Percentiles rank a stretch among this genome's conserved stretches.
These are phyloP conservation scores for Diuraphis noxia DNA, from an alignment of 1,140 invertebrate genomes.

Conservation along the genomic window DNA sequence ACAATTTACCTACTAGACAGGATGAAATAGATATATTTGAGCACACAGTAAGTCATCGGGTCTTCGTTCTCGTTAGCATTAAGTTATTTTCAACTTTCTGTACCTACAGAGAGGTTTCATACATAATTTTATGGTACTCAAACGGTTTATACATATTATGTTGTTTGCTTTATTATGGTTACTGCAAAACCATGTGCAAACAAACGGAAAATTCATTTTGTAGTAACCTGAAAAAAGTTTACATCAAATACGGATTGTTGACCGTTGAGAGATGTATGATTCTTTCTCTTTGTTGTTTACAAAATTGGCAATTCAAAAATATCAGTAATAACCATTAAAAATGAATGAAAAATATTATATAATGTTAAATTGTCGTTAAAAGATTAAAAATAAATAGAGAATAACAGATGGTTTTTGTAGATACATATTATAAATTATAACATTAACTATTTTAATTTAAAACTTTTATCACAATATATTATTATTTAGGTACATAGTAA, in stretches of 20 bases:
- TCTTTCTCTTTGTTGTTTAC: background rate
- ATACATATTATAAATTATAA: background rate
- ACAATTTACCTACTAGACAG: background rate
- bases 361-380: background rate
- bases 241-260: conserved; percentile 17
- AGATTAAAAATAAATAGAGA: background rate
- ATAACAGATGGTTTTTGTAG: background rate
- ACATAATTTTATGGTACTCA: background rate
- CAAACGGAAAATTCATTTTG: conserved; percentile 24
- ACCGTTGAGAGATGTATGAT: background rate
- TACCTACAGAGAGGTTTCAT: background rate
- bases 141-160: conserved; percentile 11
- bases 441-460: background rate
- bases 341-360: background rate
- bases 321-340: background rate
- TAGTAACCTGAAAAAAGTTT: background rate
- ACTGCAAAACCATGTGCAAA: background rate
- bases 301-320: background rate
- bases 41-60: background rate
- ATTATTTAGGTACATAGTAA: background rate
- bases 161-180: background rate
- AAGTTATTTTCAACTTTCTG: background rate
- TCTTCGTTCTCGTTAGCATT: background rate
- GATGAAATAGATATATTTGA: background rate
- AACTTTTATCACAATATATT: background rate